Conservation (phyloP, 1,140 invertebrate species). For the Drosophila kepulauana region DNA sequence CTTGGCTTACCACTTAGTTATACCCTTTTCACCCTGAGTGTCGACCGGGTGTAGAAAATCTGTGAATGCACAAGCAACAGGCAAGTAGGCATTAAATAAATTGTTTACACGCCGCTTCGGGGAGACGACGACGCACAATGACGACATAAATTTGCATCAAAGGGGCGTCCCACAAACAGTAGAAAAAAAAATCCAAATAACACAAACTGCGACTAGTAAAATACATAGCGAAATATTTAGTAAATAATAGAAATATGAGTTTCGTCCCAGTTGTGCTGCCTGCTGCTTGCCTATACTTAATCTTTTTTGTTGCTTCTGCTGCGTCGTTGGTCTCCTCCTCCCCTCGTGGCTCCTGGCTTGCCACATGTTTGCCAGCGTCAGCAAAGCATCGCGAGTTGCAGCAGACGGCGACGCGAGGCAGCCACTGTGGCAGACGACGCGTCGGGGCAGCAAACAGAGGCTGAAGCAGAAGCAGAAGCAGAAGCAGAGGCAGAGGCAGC, state of each 20-base stretch:
- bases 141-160: slow-evolving; percentile 72
- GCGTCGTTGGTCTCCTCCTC: neutral
- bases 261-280: slow-evolving; percentile 10
- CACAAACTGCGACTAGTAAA: slow-evolving; percentile 28
- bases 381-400: slow-evolving; percentile 69
- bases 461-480: neutral
- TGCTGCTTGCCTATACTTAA: slow-evolving; percentile 19
- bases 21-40: no score
- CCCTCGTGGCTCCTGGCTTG: neutral
- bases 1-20: no score
- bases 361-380: slow-evolving; percentile 70
- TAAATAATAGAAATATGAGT: slow-evolving; percentile 55
- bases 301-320: slow-evolving; percentile 11
- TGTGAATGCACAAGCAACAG: slow-evolving; percentile 10
- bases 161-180: slow-evolving; percentile 29
- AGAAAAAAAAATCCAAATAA: neutral
- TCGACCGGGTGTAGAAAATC: no score
- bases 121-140: slow-evolving; percentile 54
- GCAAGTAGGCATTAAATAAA: slow-evolving; percentile 48
- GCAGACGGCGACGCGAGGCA: slow-evolving; percentile 57
- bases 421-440: slow-evolving; percentile 39
- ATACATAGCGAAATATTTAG: slow-evolving; percentile 49
- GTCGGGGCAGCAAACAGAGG: slow-evolving; percentile 41
- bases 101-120: slow-evolving; percentile 48
- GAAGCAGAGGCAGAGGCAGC: no score